Evolutionary conservation across 2,888 invertebrate genomes (phyloP).

Genomic region (Busseola fusca): DNA sequence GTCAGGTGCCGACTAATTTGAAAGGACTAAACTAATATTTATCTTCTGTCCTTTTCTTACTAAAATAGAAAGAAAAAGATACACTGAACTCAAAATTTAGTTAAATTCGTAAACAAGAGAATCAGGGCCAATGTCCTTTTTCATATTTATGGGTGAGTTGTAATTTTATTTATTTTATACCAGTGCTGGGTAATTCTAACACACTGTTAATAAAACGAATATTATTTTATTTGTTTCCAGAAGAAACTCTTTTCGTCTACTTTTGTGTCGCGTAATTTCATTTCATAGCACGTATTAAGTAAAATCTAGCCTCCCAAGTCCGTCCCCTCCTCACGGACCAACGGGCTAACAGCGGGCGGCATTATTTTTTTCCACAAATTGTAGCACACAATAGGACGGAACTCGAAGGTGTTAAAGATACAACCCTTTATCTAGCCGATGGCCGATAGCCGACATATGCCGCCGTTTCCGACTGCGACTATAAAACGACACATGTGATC

Average conservation of each 20-base stretch:
- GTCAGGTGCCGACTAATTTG: too few relatives aligned
- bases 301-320: conserved; percentile 56
- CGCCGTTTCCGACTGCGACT: conserved; percentile 75
- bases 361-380: conserved; percentile 80
- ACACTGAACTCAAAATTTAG: too few relatives aligned
- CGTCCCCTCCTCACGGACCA: conserved; percentile 70
- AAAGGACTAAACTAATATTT: too few relatives aligned
- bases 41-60: too few relatives aligned
- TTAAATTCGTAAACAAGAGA: too few relatives aligned
- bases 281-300: too few relatives aligned
- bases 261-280: neutral
- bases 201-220: neutral
- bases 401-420: conserved; percentile 80
- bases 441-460: conserved; percentile 74
- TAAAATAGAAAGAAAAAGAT: too few relatives aligned
- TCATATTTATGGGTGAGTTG: neutral
- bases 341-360: conserved; percentile 72
- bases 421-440: conserved; percentile 80
- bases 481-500: conserved; percentile 66
- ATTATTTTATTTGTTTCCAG: neutral
- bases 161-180: neutral
- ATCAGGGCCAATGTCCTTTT: neutral
- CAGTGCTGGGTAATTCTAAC: neutral
- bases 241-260: neutral
- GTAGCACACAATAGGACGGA: conserved; percentile 75